These are phyloP conservation scores for Streptopelia turtur DNA, from an alignment of 2,797 vertebrate genomes.

Conservation along the genomic window DNA sequence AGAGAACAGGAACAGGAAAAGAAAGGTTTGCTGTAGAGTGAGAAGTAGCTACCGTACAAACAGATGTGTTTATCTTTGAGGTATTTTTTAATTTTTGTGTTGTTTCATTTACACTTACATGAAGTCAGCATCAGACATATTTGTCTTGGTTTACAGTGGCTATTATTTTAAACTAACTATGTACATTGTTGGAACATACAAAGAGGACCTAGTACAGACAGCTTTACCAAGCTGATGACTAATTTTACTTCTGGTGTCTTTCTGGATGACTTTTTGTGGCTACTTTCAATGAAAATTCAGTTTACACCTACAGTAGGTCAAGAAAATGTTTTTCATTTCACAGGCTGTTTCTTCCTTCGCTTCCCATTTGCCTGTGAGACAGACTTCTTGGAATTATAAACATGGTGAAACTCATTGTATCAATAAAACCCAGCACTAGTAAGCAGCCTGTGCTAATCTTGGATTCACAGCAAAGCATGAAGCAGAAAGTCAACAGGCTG, in stretches of 20 bases:
- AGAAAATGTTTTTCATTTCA: neutral
- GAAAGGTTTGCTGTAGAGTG: neutral
- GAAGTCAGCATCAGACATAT: neutral
- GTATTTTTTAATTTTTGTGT: neutral
- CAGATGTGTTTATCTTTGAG: slow-evolving; percentile 24
- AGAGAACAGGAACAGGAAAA: neutral
- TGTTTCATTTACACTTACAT: neutral
- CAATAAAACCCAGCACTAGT: neutral
- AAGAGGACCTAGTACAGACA: neutral
- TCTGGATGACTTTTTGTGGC: neutral
- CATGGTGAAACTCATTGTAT: neutral
- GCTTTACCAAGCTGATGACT: neutral
- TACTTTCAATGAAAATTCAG: neutral
- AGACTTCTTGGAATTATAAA: neutral
- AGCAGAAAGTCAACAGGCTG: neutral
- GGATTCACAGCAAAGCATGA: neutral
- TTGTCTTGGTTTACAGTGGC: neutral
- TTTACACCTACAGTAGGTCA: neutral
- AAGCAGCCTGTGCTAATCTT: neutral
- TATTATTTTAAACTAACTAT: slow-evolving; percentile 9
- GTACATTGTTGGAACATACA: slow-evolving; percentile 28
- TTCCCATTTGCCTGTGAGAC: neutral
- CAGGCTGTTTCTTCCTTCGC: neutral
- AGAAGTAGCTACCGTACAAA: slow-evolving; percentile 32
- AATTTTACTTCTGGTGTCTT: slow-evolving; percentile 22